Evolutionary conservation across 2,888 invertebrate species (phyloP).

Genomic region (Bellardia bayeri): DNA sequence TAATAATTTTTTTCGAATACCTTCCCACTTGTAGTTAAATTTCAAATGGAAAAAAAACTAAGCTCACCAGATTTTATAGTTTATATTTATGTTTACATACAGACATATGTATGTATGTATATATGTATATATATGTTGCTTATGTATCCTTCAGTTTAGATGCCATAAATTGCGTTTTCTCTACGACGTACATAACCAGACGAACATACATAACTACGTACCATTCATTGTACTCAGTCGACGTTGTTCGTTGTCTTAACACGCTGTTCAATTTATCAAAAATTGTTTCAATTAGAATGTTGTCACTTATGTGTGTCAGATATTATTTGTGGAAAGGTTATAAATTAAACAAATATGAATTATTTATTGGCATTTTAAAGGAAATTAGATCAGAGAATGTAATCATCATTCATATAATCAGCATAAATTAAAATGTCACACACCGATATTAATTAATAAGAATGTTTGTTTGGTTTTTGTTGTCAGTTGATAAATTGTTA

Average conservation of each 20-base stretch:
- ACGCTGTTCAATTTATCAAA: constrained; percentile 73
- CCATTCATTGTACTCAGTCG: constrained; percentile 33
- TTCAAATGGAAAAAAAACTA: constrained; percentile 15
- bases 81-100: constrained; percentile 42
- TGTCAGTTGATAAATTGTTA: constrained; percentile 5
- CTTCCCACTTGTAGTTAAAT: constrained; percentile 14
- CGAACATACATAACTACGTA: constrained; percentile 5
- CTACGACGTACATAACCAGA: neutral
- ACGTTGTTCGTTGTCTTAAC: constrained; percentile 60
- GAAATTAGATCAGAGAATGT: constrained; percentile 71
- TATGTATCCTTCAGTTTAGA: constrained; percentile 54
- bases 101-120: neutral
- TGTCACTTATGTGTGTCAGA: constrained; percentile 72
- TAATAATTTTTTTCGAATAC: neutral
- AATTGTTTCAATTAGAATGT: constrained; percentile 73
- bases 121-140: constrained; percentile 44
- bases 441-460: constrained; percentile 55
- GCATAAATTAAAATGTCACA: constrained; percentile 46
- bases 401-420: constrained; percentile 67
- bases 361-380: constrained; percentile 70
- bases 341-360: constrained; percentile 70
- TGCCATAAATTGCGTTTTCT: constrained; percentile 66
- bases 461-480: constrained; percentile 13
- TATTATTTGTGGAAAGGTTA: constrained; percentile 72
- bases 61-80: constrained; percentile 63